phyloP scores from a whole-genome alignment of 2,797 vertebrate species.

The Botia kubotai region DNA sequence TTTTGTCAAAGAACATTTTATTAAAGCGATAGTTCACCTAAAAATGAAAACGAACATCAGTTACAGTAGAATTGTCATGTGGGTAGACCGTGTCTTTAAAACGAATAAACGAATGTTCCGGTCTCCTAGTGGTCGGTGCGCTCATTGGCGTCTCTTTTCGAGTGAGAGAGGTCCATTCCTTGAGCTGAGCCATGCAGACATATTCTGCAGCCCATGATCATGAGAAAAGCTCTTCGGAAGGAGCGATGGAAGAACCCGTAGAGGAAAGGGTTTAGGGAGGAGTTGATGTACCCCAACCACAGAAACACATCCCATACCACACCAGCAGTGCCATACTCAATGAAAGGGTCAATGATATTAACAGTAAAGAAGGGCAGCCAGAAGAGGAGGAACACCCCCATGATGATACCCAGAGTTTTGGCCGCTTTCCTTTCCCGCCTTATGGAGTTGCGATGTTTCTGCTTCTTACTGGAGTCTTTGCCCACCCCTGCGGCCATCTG shows the following conservation, averaged over 20 bases:
- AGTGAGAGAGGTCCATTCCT: conserved; percentile 79
- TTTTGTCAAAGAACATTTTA: not conserved
- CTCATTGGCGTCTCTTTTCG: conserved; percentile 70
- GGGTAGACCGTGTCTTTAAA: not conserved
- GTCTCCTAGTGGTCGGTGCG: conserved; percentile 60
- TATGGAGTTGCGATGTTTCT: conserved; percentile 75
- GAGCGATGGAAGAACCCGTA: conserved; percentile 82
- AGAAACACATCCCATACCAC: conserved; percentile 79
- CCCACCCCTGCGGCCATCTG: conserved; percentile 76
- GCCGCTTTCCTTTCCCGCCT: conserved; percentile 80
- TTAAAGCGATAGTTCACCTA: not conserved
- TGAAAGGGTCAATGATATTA: conserved; percentile 82
- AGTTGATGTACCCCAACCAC: conserved; percentile 85
- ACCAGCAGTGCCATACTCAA: conserved; percentile 76
- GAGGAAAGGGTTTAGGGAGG: conserved; percentile 82
- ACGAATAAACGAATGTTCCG: not conserved
- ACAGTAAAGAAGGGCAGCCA: conserved; percentile 84
- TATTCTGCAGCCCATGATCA: conserved; percentile 80
- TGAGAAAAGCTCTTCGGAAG: conserved; percentile 80
- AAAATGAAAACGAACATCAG: not conserved
- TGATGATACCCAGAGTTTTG: conserved; percentile 83
- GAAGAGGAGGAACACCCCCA: conserved; percentile 82
- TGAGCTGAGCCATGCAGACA: conserved; percentile 73
- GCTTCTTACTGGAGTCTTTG: conserved; percentile 77
- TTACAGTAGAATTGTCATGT: too few relatives aligned